Conservation (phyloP, 2,888 invertebrate species). For the Coenonympha arcania region DNA sequence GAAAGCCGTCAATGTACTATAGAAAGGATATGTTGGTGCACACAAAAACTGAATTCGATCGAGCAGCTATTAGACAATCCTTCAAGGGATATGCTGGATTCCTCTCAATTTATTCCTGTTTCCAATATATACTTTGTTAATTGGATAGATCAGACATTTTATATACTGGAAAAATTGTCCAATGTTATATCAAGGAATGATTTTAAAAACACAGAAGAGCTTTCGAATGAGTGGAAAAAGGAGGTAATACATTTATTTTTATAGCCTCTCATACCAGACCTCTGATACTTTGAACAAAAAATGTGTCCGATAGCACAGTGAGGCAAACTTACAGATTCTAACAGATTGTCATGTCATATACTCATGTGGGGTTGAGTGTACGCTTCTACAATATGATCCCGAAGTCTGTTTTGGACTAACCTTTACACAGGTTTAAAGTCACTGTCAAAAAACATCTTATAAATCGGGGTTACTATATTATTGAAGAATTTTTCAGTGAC, state of each 20-base stretch:
- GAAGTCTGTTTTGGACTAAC: too few relatives aligned
- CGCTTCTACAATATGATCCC: too few relatives aligned
- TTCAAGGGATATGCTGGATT: conserved; percentile 23
- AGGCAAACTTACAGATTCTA: too few relatives aligned
- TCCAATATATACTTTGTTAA: conserved; percentile 65
- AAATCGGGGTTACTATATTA: too few relatives aligned
- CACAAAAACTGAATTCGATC: conserved; percentile 44
- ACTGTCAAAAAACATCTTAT: too few relatives aligned
- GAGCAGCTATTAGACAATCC: conserved; percentile 38
- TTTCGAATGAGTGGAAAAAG: conserved; percentile 46
- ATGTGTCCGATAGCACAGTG: too few relatives aligned
- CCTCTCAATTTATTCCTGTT: conserved; percentile 38
- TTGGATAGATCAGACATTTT: conserved; percentile 68
- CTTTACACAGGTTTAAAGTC: too few relatives aligned
- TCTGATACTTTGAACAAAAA: too few relatives aligned
- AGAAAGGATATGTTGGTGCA: conserved; percentile 60
- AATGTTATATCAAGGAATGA: conserved; percentile 48
- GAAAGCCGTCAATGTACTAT: conserved; percentile 55
- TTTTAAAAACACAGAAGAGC: conserved; percentile 39
- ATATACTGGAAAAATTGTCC: conserved; percentile 51
- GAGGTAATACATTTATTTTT: conserved; percentile 43
- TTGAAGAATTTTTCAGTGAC: too few relatives aligned
- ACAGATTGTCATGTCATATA: too few relatives aligned
- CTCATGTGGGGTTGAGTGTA: too few relatives aligned
- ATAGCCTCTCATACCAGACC: too few relatives aligned